Evolutionary conservation across 2,888 invertebrate genomes (phyloP), one percentile per base, ranked within the genome.

Genomic region (Apamea monoglypha): DNA sequence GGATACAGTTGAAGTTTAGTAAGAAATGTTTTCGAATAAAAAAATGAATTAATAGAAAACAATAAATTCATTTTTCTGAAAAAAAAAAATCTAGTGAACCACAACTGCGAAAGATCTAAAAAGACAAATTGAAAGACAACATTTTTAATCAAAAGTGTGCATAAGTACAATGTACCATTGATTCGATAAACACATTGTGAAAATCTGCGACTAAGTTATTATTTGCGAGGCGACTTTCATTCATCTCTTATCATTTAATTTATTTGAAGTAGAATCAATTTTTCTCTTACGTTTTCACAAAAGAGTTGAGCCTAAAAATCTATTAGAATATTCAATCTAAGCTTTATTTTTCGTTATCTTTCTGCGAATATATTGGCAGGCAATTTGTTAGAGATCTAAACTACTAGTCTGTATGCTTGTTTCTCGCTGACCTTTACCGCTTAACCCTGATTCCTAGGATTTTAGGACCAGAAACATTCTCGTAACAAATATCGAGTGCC

Each of bases 371-470:
- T 74, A 85, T 80, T 50, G 59, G 67, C 74, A 68, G 47, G 74
- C 66, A 84, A 80, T 80, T 82, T 84, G 79, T 78, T 68, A 68
- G 59, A 56, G 59, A 66, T 29, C 84, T 84, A 61, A 81, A 70
- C 44, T 64, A 61, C 80, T 59, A 64, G 68, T 32, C 53, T 63
- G n/a, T 21, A 47, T 72, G 64, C 47, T 66, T 81, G 40, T 72
- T 81, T 76, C 25, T 70, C 36, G 1, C 32, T 73, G 72, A 73
- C 82, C 69, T 81, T 85, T 81, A 61, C 47, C 77, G 63, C 44
- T 83, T 83, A 76, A 59, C 25, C 64, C 72, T 81, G 12, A 67
- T 73, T 73, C 36, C 76, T 68, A 59, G 32, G 70, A 74, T 74
- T 76, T 74, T 63, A 64, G 70, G 59, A 66, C 53, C 56, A 21